Evolutionary conservation across 2,888 invertebrate species (phyloP).

Genomic region (Leucophora obtusa): DNA sequence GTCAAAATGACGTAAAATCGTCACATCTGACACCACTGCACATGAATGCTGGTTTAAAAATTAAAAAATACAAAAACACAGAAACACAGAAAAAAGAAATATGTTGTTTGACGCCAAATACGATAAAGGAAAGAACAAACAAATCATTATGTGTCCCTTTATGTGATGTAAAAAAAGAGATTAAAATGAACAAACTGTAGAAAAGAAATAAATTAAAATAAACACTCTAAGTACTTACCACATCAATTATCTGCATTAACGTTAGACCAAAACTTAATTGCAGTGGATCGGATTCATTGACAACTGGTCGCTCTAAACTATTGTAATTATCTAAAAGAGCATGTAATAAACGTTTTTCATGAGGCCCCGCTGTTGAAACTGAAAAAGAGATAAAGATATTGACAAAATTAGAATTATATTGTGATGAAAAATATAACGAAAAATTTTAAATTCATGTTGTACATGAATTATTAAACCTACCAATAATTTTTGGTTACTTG

Average conservation of each 20-base stretch:
- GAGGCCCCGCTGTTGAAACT: slow-evolving; percentile 91
- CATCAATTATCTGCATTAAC: slow-evolving; percentile 98
- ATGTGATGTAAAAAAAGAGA: not conserved
- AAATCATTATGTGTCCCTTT: slow-evolving; percentile 48
- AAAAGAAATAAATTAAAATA: slow-evolving; percentile 16
- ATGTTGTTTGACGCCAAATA: not conserved
- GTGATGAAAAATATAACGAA: no score
- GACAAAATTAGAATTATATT: no score
- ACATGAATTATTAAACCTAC: no score
- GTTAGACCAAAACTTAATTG: slow-evolving; percentile 96
- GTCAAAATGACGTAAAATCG: no score
- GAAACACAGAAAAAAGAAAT: slow-evolving; percentile 12
- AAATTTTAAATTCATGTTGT: no score
- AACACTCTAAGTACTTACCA: slow-evolving; percentile 84
- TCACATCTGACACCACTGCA: no score
- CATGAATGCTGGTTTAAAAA: not conserved
- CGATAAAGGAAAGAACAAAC: slow-evolving; percentile 34
- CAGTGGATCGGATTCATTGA: slow-evolving; percentile 97
- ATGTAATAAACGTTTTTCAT: slow-evolving; percentile 94
- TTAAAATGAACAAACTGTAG: slow-evolving; percentile 2
- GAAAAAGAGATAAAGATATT: slow-evolving; percentile 68
- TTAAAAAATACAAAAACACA: not conserved
- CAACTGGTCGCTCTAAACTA: slow-evolving; percentile 95
- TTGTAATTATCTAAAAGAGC: slow-evolving; percentile 95
- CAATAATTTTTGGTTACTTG: no score